Evolutionary conservation across 2,113 vertebrate genomes (phyloP).

Genomic region (Gallinago paraguaiae): DNA sequence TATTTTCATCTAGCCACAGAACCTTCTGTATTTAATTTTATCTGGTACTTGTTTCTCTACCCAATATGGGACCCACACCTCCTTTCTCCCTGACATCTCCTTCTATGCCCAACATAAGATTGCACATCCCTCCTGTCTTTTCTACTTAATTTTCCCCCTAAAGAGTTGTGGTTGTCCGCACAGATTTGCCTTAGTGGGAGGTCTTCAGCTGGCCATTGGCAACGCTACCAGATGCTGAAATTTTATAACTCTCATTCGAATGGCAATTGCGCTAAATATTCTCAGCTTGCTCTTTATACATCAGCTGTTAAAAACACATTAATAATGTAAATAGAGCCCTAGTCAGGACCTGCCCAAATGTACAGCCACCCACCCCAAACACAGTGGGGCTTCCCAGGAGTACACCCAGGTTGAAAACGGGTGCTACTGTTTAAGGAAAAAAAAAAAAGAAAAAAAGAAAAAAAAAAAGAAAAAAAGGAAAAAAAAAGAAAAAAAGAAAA

Average conservation of each 20-base stretch:
- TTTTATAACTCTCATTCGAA: not conserved
- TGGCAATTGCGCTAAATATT: not conserved
- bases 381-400: not conserved
- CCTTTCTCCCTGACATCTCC: not conserved
- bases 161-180: not conserved
- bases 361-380: rapidly evolving
- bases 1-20: not conserved
- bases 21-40: not conserved
- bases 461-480: not conserved
- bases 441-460: too few relatives aligned
- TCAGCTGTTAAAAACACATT: not conserved
- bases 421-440: not conserved
- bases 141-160: not conserved
- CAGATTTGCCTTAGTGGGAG: not conserved
- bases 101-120: not conserved
- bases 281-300: not conserved
- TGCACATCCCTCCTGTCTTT: not conserved
- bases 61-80: rapidly evolving
- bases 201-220: not conserved
- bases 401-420: rapidly evolving
- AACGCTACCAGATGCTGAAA: not conserved
- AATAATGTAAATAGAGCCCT: not conserved
- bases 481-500: not conserved
- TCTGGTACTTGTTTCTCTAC: not conserved
- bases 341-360: not conserved